Percentiles rank a stretch among this genome's conserved stretches.
Conservation (phyloP, 1,140 invertebrate genomes). For the Ptiloglossa arizonensis region DNA sequence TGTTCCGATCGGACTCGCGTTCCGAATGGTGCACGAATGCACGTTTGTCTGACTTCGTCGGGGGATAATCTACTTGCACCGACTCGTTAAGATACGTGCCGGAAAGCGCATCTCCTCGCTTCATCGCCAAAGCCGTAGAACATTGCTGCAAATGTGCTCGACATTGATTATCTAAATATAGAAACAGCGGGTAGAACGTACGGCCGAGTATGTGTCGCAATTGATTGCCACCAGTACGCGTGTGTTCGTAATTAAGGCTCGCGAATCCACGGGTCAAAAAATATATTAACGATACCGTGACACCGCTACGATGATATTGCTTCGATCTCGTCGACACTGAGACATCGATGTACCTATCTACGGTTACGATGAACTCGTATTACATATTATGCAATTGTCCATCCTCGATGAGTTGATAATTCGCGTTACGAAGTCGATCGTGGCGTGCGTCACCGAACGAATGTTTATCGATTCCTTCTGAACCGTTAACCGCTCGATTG, state of each 20-base stretch:
- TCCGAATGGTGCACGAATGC: too few relatives aligned
- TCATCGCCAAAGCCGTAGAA: constrained; percentile 41
- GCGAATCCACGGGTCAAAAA: background rate
- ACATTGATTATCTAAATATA: constrained; percentile 70
- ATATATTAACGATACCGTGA: background rate
- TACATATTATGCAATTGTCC: too few relatives aligned
- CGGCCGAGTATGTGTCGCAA: constrained; percentile 34
- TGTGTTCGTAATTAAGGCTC: constrained; percentile 31
- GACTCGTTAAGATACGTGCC: background rate
- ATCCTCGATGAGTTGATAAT: too few relatives aligned
- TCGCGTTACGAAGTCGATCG: too few relatives aligned
- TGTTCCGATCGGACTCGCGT: too few relatives aligned
- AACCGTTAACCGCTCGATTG: too few relatives aligned
- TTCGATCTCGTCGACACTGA: background rate
- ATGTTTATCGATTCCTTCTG: too few relatives aligned
- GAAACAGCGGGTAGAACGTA: constrained; percentile 56
- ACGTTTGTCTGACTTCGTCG: background rate
- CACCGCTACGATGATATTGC: background rate
- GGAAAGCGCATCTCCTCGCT: constrained; percentile 10
- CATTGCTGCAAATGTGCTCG: constrained; percentile 61
- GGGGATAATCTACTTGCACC: constrained; percentile 11
- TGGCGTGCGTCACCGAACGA: too few relatives aligned
- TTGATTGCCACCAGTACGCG: constrained; percentile 43
- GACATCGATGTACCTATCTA: background rate
- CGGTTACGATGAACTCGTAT: too few relatives aligned